These are phyloP conservation scores for Megaustenia siamemsis DNA, from an alignment of 2,888 invertebrate species.

Conservation along the genomic window DNA sequence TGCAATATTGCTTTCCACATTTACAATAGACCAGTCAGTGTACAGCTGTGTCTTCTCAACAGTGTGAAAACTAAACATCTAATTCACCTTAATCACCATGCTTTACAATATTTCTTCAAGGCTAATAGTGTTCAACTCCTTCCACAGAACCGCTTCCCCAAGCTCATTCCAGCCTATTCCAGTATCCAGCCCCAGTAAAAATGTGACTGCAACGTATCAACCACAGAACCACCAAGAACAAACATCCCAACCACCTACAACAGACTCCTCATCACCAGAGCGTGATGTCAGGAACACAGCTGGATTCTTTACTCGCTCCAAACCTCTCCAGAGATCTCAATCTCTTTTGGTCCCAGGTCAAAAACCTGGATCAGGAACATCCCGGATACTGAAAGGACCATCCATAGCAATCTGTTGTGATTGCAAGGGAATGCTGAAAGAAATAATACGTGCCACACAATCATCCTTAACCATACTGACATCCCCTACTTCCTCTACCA, in stretches of 20 bases:
- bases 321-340: conserved; percentile 67
- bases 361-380: not conserved
- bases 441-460: conserved; percentile 93
- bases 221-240: not conserved
- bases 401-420: conserved; percentile 95
- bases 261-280: not conserved
- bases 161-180: conserved; percentile 83
- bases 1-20: too few relatives aligned
- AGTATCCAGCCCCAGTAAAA: conserved; percentile 46
- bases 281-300: not conserved
- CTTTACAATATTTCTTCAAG: too few relatives aligned
- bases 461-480: conserved; percentile 79
- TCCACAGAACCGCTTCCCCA: conserved; percentile 72
- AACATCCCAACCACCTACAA: not conserved
- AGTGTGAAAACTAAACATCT: too few relatives aligned
- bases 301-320: conserved; percentile 2
- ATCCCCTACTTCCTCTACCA: conserved; percentile 2
- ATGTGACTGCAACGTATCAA: not conserved
- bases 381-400: conserved; percentile 81
- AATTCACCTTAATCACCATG: too few relatives aligned
- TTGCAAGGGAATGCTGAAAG: conserved; percentile 95
- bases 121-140: too few relatives aligned
- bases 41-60: too few relatives aligned
- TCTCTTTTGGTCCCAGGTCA: conserved; percentile 48
- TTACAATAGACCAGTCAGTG: too few relatives aligned